These are phyloP conservation scores for Megaceryle alcyon DNA, from an alignment of 2,797 vertebrate genomes.

Conservation along the genomic window DNA sequence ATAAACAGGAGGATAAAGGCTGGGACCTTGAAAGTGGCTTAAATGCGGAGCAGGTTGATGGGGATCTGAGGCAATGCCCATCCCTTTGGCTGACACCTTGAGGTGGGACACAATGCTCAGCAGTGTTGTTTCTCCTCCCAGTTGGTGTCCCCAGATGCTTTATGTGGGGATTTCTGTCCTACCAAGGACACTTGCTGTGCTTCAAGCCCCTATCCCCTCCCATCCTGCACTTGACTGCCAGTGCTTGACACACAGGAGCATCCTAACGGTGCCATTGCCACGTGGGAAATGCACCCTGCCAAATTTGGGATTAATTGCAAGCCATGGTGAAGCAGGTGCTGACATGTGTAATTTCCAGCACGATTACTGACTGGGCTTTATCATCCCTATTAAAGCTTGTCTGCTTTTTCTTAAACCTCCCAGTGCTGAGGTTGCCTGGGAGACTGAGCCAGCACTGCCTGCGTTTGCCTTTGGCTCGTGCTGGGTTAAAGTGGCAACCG, in stretches of 20 bases:
- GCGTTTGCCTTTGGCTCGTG: neutral
- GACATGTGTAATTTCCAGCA: neutral
- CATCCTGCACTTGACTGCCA: neutral
- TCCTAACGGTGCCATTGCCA: neutral
- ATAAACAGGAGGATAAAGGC: neutral
- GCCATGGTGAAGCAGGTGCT: fast-evolving
- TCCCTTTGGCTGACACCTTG: fast-evolving
- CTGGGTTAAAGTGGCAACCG: neutral
- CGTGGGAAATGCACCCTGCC: neutral
- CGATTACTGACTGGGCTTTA: neutral
- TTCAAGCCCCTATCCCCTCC: neutral
- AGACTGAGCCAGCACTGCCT: neutral
- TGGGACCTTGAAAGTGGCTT: neutral
- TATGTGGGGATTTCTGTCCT: neutral
- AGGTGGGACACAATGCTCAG: fast-evolving
- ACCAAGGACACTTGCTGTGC: neutral
- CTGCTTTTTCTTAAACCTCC: neutral
- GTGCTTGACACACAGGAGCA: neutral
- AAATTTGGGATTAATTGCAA: neutral
- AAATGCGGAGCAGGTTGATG: fast-evolving
- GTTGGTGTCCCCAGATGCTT: neutral
- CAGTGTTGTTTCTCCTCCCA: neutral
- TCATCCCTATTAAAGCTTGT: neutral
- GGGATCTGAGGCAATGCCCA: neutral
- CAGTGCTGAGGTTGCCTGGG: neutral